phyloP scores from a whole-genome alignment of 2,113 vertebrate species.

The Zosterops japonicus region DNA sequence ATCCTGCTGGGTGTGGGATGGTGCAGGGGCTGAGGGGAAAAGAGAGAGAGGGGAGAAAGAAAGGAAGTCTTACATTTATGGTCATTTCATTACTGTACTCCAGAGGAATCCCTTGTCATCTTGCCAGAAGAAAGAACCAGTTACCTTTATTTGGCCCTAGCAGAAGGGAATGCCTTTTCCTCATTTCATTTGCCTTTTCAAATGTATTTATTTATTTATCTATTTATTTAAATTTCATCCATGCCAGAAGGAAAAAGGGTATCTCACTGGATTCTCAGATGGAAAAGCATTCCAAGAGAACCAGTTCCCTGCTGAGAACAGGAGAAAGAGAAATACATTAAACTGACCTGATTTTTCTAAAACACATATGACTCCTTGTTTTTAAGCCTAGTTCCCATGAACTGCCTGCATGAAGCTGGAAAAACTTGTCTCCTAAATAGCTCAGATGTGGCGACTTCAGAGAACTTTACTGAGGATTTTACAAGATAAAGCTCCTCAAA shows the following conservation, averaged over 20 bases:
- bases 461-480: neutral
- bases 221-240: neutral
- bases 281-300: neutral
- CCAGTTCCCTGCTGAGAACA: neutral
- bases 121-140: neutral
- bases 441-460: neutral
- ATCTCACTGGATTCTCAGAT: neutral
- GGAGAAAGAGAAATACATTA: neutral
- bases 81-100: neutral
- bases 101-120: neutral
- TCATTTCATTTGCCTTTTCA: neutral
- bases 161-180: neutral
- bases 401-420: neutral
- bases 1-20: neutral
- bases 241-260: neutral
- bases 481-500: neutral
- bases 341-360: slow-evolving; percentile 19
- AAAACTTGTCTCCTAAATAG: neutral
- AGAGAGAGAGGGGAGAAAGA: neutral
- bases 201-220: neutral
- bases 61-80: neutral
- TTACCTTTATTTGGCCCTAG: neutral
- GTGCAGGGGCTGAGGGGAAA: neutral
- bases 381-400: neutral
- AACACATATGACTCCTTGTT: neutral